Evolutionary conservation across 1,140 invertebrate genomes (phyloP), one percentile per base, ranked within the genome.

Genomic region (Aricia agestis): DNA sequence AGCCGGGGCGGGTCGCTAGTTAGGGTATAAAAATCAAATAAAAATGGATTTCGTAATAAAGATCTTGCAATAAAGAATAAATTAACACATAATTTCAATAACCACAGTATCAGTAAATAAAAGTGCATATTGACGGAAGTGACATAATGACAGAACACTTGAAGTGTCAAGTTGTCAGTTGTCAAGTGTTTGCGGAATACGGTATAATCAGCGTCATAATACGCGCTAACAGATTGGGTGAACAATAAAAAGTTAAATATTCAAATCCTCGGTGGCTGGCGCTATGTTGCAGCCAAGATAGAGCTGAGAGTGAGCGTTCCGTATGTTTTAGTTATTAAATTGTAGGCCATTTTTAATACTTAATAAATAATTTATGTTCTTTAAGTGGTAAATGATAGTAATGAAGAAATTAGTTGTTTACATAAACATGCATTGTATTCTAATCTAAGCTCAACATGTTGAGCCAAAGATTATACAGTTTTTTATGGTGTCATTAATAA

Each of bases 211-310:
- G 59, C 18, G 59, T 63, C 18, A 63, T 63, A 63, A 63, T 63
- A 25, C 32, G 19, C 63, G 63, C 59, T 25, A 52, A 70, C 69
- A 66, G 25, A 70, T 67, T 69, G 41, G 63, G 45, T 45, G 36
- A 41, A 72, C 74, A 75, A 75, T 75, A 75, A 83, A 82, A 77
- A 77, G 73, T 71, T 72, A 74, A 77, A 85, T 87, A 83, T 82
- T 86, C 81, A 82, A 87, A 87, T 86, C 70, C 82, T 67, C 74
- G 76, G 79, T 75, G 76, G 69, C 58, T 79, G 78, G 78, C 80
- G 82, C 81, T 79, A 81, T 76, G 78, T 79, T 75, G 69, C 76
- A 79, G 45, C 18, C 45, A 57, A 68, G 13, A 19, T n/a, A 19
- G 18, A 63, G 59, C 18, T 18, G 59, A 19, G 18, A 59, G 58